Evolutionary conservation across 1,140 invertebrate species (phyloP), one percentile per base, ranked within the genome.

Genomic region (Euwallacea fornicatus): DNA sequence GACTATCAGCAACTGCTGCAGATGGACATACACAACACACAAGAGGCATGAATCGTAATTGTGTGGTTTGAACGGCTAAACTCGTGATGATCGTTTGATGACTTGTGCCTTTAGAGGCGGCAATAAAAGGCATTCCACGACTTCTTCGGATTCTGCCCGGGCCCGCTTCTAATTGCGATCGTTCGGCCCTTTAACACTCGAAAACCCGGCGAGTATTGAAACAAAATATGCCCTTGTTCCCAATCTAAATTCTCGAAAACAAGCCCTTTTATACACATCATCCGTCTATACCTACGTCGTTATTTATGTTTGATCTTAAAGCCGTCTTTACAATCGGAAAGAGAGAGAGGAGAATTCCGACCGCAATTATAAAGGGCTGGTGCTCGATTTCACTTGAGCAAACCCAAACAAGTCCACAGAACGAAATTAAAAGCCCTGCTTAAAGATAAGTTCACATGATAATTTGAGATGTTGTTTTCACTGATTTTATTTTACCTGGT

Each of bases 51-150:
- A 70, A 50, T 63, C 61, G 68, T 70, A 70, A 70, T 70, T 70
- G 68, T 70, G 68, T 64, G 68, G 58, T 62, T 62, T 53, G 67
- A 47, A 60, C 55, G 66, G 66, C 66, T 44, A 61, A 47, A 64
- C 41, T 70, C 68, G 68, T 70, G 68, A 70, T 70, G 68, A 70
- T 70, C 68, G 58, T 70, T 70, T 70, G 68, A 70, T 70, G 68
- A 70, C 68, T 70, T 70, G 68, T 62, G 47, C 33, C 60, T 70
- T 70, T 64, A 47, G 3, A 42, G 61, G 60, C 68, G 68, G 68
- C 60, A 70, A 70, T 63, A 70, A 70, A 62, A 70, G 68, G 61
- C 68, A 70, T 70, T 70, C 68, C 44, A 58, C 53, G 61, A 64
- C 68, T 70, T 70, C 68, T 70, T 70, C 68, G 68, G 68, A 70